phyloP scores from a whole-genome alignment of 2,797 vertebrate species.

The Neosalanx taihuensis region DNA sequence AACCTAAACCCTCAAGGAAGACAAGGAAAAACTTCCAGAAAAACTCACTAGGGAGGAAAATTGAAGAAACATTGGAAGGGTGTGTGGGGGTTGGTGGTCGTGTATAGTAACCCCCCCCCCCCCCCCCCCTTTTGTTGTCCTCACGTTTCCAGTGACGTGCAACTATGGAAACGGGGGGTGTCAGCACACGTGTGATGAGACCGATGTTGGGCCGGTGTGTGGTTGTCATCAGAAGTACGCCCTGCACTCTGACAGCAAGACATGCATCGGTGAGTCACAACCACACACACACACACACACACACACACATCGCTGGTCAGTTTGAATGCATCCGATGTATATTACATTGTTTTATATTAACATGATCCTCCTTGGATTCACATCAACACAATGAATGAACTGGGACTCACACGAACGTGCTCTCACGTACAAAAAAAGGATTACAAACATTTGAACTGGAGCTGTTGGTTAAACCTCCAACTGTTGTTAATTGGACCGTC shows the following conservation, averaged over 20 bases:
- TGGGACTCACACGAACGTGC: neutral
- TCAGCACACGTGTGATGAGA: conserved; percentile 96
- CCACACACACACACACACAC: neutral
- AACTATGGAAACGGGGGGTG: conserved; percentile 99
- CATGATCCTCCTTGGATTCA: neutral
- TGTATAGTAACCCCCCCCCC: conserved; percentile 25
- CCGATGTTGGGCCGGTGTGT: conserved; percentile 88
- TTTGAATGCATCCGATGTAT: neutral
- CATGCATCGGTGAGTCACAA: conserved; percentile 92
- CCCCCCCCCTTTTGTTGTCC: too few relatives aligned
- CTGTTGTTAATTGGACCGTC: neutral
- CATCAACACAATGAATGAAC: neutral
- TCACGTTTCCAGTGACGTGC: conserved; percentile 87
- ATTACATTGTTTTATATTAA: neutral
- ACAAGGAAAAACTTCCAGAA: too few relatives aligned
- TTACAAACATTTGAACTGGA: neutral
- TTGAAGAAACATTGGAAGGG: too few relatives aligned
- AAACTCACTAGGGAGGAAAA: too few relatives aligned
- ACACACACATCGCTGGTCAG: too few relatives aligned
- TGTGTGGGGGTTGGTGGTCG: too few relatives aligned
- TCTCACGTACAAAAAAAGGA: neutral
- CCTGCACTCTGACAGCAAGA: conserved; percentile 91
- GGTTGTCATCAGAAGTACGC: conserved; percentile 98
- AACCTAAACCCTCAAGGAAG: too few relatives aligned
- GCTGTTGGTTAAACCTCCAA: neutral